Evolutionary conservation across 2,888 invertebrate genomes (phyloP), one percentile per base, ranked within the genome.

Genomic region (Drosophila kuntzei): DNA sequence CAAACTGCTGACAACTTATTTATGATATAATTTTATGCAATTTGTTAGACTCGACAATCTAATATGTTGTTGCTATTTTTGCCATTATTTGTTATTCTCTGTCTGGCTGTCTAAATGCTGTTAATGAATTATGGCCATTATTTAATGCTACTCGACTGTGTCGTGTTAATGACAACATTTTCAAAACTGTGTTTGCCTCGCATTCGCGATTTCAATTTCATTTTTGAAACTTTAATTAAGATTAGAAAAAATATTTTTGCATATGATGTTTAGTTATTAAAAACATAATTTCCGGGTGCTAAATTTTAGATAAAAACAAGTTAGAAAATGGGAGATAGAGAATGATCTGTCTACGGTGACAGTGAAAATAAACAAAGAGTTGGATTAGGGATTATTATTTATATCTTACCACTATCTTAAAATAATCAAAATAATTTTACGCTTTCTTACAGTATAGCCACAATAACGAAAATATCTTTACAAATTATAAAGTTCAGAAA

Each of bases 1-100:
- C 79, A 80, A 90, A 87, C 79, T 85, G 91, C 84, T 90, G 91
- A 90, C 90, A 90, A 90, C 79, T 83, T 87, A 81, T 88, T 87
- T 74, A 80, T 65, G 87, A 88, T 82, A 86, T 64, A 61, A 74
- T 61, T 61, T 62, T 53, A 53, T 65, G 70, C 60, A 66, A 75
- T 78, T 75, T 74, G 59, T 78, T 71, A 14, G 27, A 43, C 46
- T 55, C 71, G 76, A 57, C 67, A 39, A 59, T 53, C 64, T 53
- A 43, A 34, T 51, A 34, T 51, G 34, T 51, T 51, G 34, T 7
- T 11, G 12, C 36, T 44, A 32, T 22, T 51, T 14, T 41, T 58
- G 20, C 18, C 36, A 12, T 11, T 57, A 29, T 57, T 11, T 57
- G 22, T 57, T 51, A 41, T 49, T 57, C 51, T 54, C 49, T 66